phyloP scores from a whole-genome alignment of 2,888 invertebrate genomes.

The Drosophila anomelani region DNA sequence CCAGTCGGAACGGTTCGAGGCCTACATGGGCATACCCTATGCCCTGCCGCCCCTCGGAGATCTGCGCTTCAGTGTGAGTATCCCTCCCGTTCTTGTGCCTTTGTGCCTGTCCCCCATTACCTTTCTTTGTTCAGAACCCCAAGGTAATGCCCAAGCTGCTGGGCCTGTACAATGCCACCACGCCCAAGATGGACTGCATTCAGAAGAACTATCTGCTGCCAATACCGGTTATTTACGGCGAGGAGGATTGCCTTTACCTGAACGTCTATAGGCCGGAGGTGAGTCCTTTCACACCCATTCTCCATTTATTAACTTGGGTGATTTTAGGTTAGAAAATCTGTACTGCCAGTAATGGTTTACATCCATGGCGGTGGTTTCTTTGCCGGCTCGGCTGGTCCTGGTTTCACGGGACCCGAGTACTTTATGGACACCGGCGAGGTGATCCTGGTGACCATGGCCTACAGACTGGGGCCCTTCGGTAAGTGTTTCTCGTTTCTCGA shows the following conservation, averaged over 20 bases:
- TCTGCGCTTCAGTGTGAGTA: conserved; percentile 82
- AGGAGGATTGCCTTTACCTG: conserved; percentile 86
- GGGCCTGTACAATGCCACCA: conserved; percentile 78
- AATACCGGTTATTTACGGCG: conserved; percentile 82
- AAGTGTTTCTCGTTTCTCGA: neutral
- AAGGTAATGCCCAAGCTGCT: conserved; percentile 68
- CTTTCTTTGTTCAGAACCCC: conserved; percentile 74
- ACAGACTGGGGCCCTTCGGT: conserved; percentile 84
- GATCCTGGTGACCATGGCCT: conserved; percentile 85
- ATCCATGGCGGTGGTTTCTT: conserved; percentile 86
- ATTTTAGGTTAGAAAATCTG: neutral
- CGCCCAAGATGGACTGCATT: conserved; percentile 84
- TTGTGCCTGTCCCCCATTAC: neutral
- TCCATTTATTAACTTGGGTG: neutral
- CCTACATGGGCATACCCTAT: conserved; percentile 83
- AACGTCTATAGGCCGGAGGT: conserved; percentile 85
- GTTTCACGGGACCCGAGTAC: conserved; percentile 85
- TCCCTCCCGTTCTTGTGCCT: too few relatives aligned
- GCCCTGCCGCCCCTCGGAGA: conserved; percentile 82
- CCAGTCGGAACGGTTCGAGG: conserved; percentile 78
- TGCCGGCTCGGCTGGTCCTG: conserved; percentile 84
- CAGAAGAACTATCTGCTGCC: conserved; percentile 85
- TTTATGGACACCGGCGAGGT: conserved; percentile 85
- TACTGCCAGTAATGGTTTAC: conserved; percentile 85
- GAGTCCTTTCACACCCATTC: conserved; percentile 5